phyloP scores from a whole-genome alignment of 2,797 vertebrate species.

The Amphiprion clarkii region DNA sequence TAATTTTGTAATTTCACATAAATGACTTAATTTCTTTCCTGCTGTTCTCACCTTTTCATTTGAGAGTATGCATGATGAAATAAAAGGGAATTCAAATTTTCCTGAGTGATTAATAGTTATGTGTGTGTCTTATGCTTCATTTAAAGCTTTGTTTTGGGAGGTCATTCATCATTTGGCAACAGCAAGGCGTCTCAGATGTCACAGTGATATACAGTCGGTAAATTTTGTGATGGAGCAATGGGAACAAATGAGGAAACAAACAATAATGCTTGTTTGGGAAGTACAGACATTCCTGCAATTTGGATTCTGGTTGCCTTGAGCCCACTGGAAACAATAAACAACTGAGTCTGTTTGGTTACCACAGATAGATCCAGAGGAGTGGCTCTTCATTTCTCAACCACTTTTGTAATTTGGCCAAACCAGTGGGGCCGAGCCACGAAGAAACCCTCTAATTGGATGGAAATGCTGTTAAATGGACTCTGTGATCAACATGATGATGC shows the following conservation, averaged over 20 bases:
- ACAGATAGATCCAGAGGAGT: conserved; percentile 52
- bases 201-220: conserved; percentile 15
- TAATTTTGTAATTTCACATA: conserved; percentile 36
- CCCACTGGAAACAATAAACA: conserved; percentile 53
- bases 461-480: conserved; percentile 43
- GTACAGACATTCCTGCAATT: conserved; percentile 43
- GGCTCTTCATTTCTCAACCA: conserved; percentile 54
- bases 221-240: conserved; percentile 23
- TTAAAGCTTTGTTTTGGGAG: conserved; percentile 21
- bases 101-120: not conserved
- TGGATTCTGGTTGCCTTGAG: conserved; percentile 41
- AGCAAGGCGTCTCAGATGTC: conserved; percentile 6
- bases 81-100: conserved; percentile 52
- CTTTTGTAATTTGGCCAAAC: conserved; percentile 62
- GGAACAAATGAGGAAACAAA: conserved; percentile 45
- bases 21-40: conserved; percentile 36
- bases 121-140: not conserved
- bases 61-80: conserved; percentile 48
- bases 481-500: conserved; percentile 13
- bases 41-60: conserved; percentile 31
- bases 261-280: conserved; percentile 41
- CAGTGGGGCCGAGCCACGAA: conserved; percentile 34
- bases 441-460: conserved; percentile 50
- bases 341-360: conserved; percentile 36
- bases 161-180: conserved; percentile 11